These are phyloP conservation scores for Montipora sp. DNA, from an alignment of 64 coral and sea anemone species.

Conservation along the genomic window DNA sequence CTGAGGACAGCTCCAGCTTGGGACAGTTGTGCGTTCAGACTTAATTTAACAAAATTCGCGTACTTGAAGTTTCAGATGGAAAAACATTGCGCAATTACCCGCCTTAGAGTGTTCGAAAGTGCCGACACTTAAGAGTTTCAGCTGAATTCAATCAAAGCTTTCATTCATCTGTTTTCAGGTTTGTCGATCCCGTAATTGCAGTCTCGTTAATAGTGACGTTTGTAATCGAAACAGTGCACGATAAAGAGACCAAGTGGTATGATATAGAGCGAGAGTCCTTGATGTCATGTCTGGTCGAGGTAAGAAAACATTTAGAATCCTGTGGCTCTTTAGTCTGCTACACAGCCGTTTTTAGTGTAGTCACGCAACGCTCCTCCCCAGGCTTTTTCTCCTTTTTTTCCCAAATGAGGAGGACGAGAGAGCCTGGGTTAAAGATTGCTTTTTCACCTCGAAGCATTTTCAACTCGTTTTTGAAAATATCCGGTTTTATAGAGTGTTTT, in stretches of 20 bases:
- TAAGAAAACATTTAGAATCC: background rate
- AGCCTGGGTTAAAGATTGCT: too few species aligned
- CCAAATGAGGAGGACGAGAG: too few species aligned
- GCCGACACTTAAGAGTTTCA: too few species aligned
- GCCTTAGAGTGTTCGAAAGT: too few species aligned
- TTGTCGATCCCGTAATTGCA: conserved; percentile 68
- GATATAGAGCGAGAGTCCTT: conserved; percentile 62
- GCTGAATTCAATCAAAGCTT: background rate
- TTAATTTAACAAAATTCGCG: background rate
- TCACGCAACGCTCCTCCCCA: too few species aligned
- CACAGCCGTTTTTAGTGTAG: too few species aligned
- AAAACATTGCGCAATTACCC: background rate
- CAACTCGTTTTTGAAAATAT: too few species aligned
- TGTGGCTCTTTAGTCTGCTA: background rate
- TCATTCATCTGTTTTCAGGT: conserved; percentile 25
- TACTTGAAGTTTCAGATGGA: background rate
- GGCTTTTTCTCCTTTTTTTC: too few species aligned
- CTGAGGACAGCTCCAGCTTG: background rate
- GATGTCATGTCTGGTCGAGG: conserved; percentile 75
- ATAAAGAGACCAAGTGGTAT: conserved; percentile 61
- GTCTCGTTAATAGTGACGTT: conserved; percentile 56
- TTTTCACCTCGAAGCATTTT: too few species aligned
- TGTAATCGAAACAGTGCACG: conserved; percentile 47
- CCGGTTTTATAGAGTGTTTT: too few species aligned
- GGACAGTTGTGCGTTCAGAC: background rate